Conservation (phyloP, 37 sponge, comb jelly and placozoan genomes). For the Corticium candelabrum region DNA sequence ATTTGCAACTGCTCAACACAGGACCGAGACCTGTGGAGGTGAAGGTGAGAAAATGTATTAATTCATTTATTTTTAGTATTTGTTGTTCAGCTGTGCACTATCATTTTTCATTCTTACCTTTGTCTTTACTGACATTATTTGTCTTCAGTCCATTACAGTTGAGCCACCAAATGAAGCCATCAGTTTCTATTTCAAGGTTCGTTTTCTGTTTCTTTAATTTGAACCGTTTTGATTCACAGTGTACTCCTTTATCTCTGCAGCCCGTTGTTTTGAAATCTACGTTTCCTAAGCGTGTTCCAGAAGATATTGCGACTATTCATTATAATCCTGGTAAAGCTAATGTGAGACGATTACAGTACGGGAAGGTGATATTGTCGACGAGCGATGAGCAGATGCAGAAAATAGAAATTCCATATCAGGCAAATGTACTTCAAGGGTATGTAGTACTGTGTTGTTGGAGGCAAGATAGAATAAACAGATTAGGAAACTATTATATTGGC, state of each 20-base stretch:
- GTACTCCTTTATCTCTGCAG: no score
- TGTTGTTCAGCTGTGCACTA: no score
- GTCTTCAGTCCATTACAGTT: slow-evolving; percentile 32
- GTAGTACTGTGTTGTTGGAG: no score
- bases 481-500: no score
- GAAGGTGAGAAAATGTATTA: slow-evolving; percentile 24
- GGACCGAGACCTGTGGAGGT: slow-evolving; percentile 34
- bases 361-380: neutral
- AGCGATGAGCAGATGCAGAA: neutral
- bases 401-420: slow-evolving; percentile 47
- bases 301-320: neutral
- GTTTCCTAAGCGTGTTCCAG: no score
- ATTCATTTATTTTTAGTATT: no score
- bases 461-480: no score
- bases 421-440: slow-evolving; percentile 46
- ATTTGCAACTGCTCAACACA: slow-evolving; percentile 47
- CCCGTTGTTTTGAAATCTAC: no score
- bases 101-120: no score
- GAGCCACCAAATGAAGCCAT: slow-evolving; percentile 38
- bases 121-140: no score
- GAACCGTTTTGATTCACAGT: no score
- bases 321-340: neutral
- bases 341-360: neutral
- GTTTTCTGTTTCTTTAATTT: no score
- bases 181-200: slow-evolving; percentile 25